Evolutionary conservation across 2,888 invertebrate genomes (phyloP), one percentile per base, ranked within the genome.

Genomic region (Cerceris rybyensis): DNA sequence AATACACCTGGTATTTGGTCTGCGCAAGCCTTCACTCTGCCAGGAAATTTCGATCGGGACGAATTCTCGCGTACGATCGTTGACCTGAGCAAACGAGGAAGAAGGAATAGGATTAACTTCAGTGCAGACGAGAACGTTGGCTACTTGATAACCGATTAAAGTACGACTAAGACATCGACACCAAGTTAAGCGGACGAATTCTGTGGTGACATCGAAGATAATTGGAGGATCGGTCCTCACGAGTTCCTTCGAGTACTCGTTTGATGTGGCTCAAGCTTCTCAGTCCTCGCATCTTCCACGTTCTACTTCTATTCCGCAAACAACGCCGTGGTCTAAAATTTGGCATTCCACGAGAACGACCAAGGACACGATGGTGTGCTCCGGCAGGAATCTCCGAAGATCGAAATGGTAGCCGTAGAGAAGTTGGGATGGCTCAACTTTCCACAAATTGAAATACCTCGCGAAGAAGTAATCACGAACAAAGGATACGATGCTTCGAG

Each of bases 121-220:
- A 75, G 75, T 70, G 77, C 69, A 72, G 68, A 59, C 55, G 59
- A 50, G 61, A 49, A 54, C 60, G 55, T 52, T 61, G 71, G 67
- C 74, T 79, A 78, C 84, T 84, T 75, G 84, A 80, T 81, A 78
- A 79, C 76, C 85, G 80, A 82, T 86, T 84, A 84, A 70, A 78
- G 78, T 65, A 75, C 71, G 64, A 59, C 65, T 52, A 50, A 67
- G 67, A 66, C 49, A 59, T 43, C 58, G 60, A 17, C 60, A 54
- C 11, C 57, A 67, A 73, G 66, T 76, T 46, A 54, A 66, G 70
- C 65, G 69, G 72, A 72, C 57, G 80, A 75, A 65, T 74, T 72
- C 70, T 66, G 69, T 50, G 59, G 60, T 65, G 28, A 13, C 75
- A 61, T 73, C 64, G 58, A 81, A 58, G 78, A 81, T 85, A 86